phyloP scores from a whole-genome alignment of 2,797 vertebrate species.

The Neosilurus mollespiculum region DNA sequence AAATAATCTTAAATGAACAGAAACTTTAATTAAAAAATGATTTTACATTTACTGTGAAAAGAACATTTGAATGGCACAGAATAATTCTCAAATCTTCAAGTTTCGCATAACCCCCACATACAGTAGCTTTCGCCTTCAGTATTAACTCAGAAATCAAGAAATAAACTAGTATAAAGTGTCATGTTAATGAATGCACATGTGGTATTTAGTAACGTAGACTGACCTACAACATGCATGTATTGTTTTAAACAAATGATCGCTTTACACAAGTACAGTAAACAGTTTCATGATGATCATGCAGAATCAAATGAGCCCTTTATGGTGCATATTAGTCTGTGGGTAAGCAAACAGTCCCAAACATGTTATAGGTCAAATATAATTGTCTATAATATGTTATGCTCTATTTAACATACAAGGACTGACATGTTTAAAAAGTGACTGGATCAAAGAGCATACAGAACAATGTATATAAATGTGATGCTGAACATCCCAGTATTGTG shows the following conservation, averaged over 20 bases:
- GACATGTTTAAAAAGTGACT: slow-evolving; percentile 7
- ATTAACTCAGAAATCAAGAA: slow-evolving; percentile 4
- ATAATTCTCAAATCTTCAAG: background rate
- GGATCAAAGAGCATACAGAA: background rate
- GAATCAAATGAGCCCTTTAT: slow-evolving; percentile 39
- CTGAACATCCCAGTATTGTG: background rate
- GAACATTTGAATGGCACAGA: background rate
- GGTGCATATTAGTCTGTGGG: slow-evolving; percentile 27
- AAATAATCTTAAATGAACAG: background rate
- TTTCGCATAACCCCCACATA: slow-evolving; percentile 19
- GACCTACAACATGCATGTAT: background rate
- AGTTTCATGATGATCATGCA: slow-evolving; percentile 37
- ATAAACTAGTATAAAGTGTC: background rate
- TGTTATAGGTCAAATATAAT: slow-evolving; percentile 8
- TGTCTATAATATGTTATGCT: background rate
- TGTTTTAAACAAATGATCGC: background rate
- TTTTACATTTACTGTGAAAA: slow-evolving; percentile 18
- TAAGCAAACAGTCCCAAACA: slow-evolving; percentile 21
- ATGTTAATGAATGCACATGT: background rate
- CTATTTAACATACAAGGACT: background rate
- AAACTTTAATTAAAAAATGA: slow-evolving; percentile 40
- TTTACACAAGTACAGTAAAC: background rate
- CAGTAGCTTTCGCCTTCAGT: slow-evolving; percentile 28
- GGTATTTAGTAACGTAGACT: background rate
- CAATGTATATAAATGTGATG: background rate